These are phyloP conservation scores for Athene noctua DNA, from an alignment of 2,113 vertebrate species.

Conservation along the genomic window DNA sequence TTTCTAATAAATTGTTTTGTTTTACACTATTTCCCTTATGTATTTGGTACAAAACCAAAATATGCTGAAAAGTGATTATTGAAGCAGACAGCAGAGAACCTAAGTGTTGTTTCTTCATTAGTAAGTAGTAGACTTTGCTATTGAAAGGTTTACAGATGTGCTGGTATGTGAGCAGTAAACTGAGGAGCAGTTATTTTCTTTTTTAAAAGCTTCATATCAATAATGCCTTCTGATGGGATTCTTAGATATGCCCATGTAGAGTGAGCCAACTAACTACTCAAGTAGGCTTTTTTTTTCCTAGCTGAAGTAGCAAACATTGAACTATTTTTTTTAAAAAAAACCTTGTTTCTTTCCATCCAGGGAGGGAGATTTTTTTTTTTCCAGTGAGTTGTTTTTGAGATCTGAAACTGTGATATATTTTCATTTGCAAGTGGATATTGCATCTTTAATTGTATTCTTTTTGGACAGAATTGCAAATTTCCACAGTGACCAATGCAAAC, in stretches of 20 bases:
- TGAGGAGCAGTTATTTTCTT: background rate
- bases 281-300: background rate
- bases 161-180: background rate
- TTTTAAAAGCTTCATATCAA: background rate
- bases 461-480: slow-evolving; percentile 63
- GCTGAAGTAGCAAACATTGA: background rate
- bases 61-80: background rate
- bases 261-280: background rate
- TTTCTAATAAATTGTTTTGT: background rate
- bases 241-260: background rate
- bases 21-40: background rate
- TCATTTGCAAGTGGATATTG: slow-evolving; percentile 51
- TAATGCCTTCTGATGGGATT: background rate
- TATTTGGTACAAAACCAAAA: background rate
- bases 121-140: background rate
- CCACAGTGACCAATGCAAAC: slow-evolving; percentile 49
- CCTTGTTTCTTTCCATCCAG: background rate
- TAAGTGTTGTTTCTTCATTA: background rate
- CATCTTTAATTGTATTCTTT: slow-evolving; percentile 58
- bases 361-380: background rate
- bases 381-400: slow-evolving; percentile 35
- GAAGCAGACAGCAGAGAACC: background rate
- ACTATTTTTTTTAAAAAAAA: background rate
- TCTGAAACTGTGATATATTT: slow-evolving; percentile 45
- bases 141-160: background rate